Percentiles rank a stretch among this genome's conserved stretches.
phyloP scores from a whole-genome alignment of 2,797 vertebrate genomes.

The Cirrhinus mrigala region DNA sequence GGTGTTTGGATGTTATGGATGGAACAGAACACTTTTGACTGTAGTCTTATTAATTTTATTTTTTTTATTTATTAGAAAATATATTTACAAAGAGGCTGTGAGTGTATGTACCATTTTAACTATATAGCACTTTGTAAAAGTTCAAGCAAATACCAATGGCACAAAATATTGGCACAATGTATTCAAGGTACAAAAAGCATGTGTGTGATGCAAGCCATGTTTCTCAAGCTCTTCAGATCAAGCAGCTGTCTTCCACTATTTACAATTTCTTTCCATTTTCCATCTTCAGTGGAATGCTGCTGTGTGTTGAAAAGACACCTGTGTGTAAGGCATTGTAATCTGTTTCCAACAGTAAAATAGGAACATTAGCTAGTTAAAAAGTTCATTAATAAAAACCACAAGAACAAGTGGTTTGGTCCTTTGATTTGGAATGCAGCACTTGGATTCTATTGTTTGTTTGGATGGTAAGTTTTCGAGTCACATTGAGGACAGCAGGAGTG shows the following conservation, averaged over 20 bases:
- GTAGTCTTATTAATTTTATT: neutral
- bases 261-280: neutral
- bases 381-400: constrained; percentile 49
- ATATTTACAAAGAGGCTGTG: neutral
- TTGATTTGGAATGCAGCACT: constrained; percentile 42
- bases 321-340: neutral
- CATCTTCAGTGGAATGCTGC: neutral
- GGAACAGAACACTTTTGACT: neutral
- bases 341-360: neutral
- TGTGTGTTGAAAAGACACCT: no score
- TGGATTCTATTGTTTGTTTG: constrained; percentile 57
- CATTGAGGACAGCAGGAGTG: constrained; percentile 28
- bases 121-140: neutral
- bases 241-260: no score
- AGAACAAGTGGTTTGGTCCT: constrained; percentile 43
- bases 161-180: neutral
- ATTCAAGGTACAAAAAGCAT: neutral
- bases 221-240: no score
- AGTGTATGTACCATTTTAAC: neutral
- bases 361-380: neutral
- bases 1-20: neutral
- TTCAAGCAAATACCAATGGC: neutral
- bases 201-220: neutral
- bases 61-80: neutral
- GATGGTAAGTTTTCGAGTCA: constrained; percentile 39